These are phyloP conservation scores for Lasioglossum villosulum DNA, from an alignment of 2,888 invertebrate genomes.

Conservation along the genomic window DNA sequence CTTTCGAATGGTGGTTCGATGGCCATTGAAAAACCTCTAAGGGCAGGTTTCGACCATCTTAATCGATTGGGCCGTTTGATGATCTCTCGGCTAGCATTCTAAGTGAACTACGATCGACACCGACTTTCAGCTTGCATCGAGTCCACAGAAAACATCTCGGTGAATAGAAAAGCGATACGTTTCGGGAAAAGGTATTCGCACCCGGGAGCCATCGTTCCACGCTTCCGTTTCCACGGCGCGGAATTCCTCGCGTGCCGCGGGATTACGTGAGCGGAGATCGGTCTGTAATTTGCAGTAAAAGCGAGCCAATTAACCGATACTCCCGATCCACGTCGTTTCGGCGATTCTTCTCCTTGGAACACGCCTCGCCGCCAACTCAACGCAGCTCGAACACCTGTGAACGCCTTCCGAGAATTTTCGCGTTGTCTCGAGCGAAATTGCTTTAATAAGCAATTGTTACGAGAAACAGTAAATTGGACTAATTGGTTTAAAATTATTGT, in stretches of 20 bases:
- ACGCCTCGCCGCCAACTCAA: not conserved
- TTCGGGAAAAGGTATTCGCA: not conserved
- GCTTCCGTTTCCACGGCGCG: conserved; percentile 24
- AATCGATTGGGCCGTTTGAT: not conserved
- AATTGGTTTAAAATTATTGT: no score
- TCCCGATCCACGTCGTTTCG: conserved; percentile 35
- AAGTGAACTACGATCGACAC: not conserved
- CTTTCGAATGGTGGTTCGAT: no score
- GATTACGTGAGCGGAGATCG: conserved; percentile 37
- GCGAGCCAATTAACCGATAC: conserved; percentile 39
- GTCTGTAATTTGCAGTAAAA: conserved; percentile 47
- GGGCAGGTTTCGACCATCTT: no score
- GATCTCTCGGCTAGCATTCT: not conserved
- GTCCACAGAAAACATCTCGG: not conserved
- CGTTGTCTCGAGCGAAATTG: not conserved
- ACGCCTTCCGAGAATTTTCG: not conserved
- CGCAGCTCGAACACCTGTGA: conserved; percentile 7
- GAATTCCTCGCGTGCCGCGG: conserved; percentile 46
- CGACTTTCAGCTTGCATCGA: not conserved
- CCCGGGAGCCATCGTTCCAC: not conserved
- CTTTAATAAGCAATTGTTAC: not conserved
- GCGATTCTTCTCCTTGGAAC: conserved; percentile 18
- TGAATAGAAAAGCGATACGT: not conserved
- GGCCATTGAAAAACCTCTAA: no score
- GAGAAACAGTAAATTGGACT: not conserved